Evolutionary conservation across 2,797 vertebrate genomes (phyloP), one percentile per base, ranked within the genome.

Genomic region (Sternotherus odoratus): DNA sequence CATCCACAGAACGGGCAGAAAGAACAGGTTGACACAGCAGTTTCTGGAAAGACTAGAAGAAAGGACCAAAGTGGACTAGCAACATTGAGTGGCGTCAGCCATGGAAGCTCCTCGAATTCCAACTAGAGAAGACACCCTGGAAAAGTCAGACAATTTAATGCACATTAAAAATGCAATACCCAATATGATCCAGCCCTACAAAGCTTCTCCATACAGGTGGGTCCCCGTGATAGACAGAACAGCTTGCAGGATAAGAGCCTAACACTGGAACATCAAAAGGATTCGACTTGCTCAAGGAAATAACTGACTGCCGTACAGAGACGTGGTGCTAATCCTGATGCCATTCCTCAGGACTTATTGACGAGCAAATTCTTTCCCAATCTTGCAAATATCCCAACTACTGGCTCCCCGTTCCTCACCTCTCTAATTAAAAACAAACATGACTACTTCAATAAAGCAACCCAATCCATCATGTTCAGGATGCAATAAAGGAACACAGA

Each of bases 361-460:
- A 96, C 74, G 77, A 92, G 97, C 96, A 97, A 97, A 97, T 98
- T 97, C 97, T 96, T 98, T 97, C 75, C 89, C 95, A 95, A 83
- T 86, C 96, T 97, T 96, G 93, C 97, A 98, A 97, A 97, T 95
- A 97, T 89, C 91, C 97, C 96, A 95, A 98, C 97, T 97, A 90
- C 94, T 95, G 94, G 96, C 97, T 95, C 97, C 96, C 88, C 95
- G 94, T 97, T 96, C 97, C 95, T 97, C 96, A 92, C 83, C 87
- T 95, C 96, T 95, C 97, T 98, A 98, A 98, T 98, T 98, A 98
- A 97, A 98, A 97, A 94, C 83, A 91, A 79, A 90, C 86, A 49
- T 39, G 95, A 97, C 95, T 90, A 92, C 95, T 96, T 97, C 97
- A 97, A 97, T 98, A 97, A 98, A 96, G 94, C 93, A 94, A 95